These are phyloP conservation scores for Solen grandis DNA, from an alignment of 1,140 invertebrate genomes.

Conservation along the genomic window DNA sequence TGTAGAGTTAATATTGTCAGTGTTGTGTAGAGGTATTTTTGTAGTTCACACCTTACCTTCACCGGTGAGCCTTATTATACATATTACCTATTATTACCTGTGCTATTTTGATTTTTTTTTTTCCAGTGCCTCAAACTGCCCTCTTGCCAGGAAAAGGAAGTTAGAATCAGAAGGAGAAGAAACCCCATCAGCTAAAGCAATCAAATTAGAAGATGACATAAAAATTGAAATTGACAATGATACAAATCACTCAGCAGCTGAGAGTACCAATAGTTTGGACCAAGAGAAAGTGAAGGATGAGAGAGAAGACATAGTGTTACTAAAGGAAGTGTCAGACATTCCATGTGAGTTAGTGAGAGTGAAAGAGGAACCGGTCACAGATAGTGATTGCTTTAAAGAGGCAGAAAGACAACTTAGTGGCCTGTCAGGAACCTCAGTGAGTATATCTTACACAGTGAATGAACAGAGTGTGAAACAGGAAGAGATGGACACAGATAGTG, in stretches of 20 bases:
- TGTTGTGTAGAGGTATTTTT: too few species aligned
- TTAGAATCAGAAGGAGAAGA: not conserved
- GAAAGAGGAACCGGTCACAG: constrained; percentile 37
- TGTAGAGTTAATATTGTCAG: too few species aligned
- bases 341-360: constrained; percentile 16
- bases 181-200: constrained; percentile 2
- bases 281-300: not conserved
- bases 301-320: not conserved
- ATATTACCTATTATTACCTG: too few species aligned
- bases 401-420: constrained; percentile 92
- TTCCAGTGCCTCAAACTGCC: constrained; percentile 7
- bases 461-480: constrained; percentile 29
- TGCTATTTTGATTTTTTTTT: too few species aligned
- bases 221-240: constrained; percentile 50
- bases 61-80: too few species aligned
- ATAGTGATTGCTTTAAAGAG: constrained; percentile 87
- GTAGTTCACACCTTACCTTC: too few species aligned
- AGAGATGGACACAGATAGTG: too few species aligned
- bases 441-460: too few species aligned
- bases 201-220: constrained; percentile 5
- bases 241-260: not conserved
- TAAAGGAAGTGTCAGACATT: constrained; percentile 34
- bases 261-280: not conserved
- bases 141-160: constrained; percentile 23
- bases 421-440: constrained; percentile 85